Percentiles rank a stretch among this genome's conserved stretches.
Conservation (phyloP, 30 jellyfish, hydroid and myxozoan genomes). For the Aurelia sp. region DNA sequence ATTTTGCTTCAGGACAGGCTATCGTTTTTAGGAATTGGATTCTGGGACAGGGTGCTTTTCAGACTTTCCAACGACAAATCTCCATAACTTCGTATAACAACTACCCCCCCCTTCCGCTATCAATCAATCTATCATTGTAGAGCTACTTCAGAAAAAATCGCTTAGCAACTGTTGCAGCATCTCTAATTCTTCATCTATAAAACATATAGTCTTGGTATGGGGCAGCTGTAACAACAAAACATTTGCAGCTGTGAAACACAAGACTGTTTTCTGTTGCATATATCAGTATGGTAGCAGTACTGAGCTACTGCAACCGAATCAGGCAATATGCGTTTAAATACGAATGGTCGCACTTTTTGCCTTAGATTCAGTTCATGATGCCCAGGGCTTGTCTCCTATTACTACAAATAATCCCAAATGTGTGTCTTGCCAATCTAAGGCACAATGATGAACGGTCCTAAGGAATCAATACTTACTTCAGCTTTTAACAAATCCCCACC, state of each 20-base stretch:
- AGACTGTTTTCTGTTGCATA: background rate
- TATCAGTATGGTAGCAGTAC: background rate
- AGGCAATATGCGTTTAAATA: background rate
- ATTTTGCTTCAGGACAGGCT: no score
- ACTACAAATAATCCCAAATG: no score
- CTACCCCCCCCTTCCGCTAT: no score
- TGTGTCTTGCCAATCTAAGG: no score
- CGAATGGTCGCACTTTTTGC: background rate
- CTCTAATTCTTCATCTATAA: background rate
- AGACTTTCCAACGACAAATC: no score
- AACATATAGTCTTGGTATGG: background rate
- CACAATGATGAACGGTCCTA: no score
- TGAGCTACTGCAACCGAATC: background rate
- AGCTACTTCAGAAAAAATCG: no score
- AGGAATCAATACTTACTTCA: conserved; percentile 48
- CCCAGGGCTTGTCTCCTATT: background rate
- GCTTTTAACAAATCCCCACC: conserved; percentile 96
- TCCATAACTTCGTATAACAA: no score
- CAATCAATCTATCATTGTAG: no score
- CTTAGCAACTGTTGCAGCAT: background rate
- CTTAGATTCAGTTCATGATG: no score
- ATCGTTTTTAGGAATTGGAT: no score
- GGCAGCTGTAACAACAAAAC: background rate
- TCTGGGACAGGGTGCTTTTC: no score
- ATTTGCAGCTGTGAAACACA: background rate